Base-by-base conservation (phyloP, 2,888 invertebrate species). In the Gerris lacustris region DNA sequence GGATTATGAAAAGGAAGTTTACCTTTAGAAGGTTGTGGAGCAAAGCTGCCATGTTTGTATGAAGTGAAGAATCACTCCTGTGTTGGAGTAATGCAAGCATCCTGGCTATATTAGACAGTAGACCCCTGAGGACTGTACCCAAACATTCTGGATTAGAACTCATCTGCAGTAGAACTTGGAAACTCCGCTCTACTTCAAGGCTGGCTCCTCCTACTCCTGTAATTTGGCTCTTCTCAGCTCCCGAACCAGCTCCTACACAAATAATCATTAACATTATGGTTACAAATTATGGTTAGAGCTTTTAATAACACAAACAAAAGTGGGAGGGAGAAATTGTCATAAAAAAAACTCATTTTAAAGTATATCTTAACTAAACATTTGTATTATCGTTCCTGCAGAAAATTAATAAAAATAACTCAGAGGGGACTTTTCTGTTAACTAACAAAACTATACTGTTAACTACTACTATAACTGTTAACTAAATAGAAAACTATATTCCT, bases 131-230 rank as follows among this genome's bases (percentile, higher is more conserved):
- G 70, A 85, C 80, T 55, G 81, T 79, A n/a, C 83, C 82, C 55
- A 85, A 79, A 76, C 85, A 85, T 78, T 86, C 86, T 66, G 82
- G 81, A 77, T 85, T 86, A 71, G 79, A 78, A 6, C 84, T 83
- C 80, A 86, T 82, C 75, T 83, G 81, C 75, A 82, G 81, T 71
- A 86, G 79, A 9, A 83, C 81, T 71, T 81, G 80, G 75, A 86
- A 80, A 15, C 83, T 83, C 67, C 82, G 79, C 76, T 84, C 84
- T 6, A 78, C 77, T 69, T 78, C 78, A 67, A 76, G 72, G 18
- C 76, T 74, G 73, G 74, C 68, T 55, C 55, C 55, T 55, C 55
- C 55, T 9, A 15, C 15, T 70, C 73, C 45, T 9, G 69, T 45
- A 66, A 68, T 70, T 11, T 15, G 9, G 55, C 9, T 9, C 5